A percentile compares a stretch with the other conserved stretches of the same genome.
Conservation (phyloP, 2,113 vertebrate genomes). For the Smithornis capensis region DNA sequence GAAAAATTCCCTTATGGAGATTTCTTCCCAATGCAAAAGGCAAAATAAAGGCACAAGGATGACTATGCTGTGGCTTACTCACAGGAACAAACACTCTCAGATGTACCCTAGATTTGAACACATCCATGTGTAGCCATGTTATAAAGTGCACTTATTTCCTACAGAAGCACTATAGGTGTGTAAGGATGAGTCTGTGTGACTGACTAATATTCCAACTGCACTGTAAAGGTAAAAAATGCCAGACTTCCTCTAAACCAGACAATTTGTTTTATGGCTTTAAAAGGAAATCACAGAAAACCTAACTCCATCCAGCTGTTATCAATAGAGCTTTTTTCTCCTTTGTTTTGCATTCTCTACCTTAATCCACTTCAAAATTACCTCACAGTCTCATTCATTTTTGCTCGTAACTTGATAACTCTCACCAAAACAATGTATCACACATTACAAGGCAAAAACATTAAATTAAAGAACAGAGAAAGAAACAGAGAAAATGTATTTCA, state of each 20-base stretch:
- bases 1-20: neutral
- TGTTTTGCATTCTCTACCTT: slow-evolving; percentile 54
- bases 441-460: neutral
- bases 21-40: neutral
- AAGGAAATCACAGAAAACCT: slow-evolving; percentile 30
- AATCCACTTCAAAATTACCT: slow-evolving; percentile 49
- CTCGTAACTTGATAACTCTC: slow-evolving; percentile 19
- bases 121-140: neutral
- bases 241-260: neutral
- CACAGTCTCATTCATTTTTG: slow-evolving; percentile 29
- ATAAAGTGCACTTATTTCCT: neutral
- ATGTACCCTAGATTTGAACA: neutral
- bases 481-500: neutral
- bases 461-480: slow-evolving; percentile 1
- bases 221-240: neutral
- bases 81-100: neutral
- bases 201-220: neutral
- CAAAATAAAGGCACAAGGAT: neutral
- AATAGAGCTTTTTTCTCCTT: neutral
- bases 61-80: neutral
- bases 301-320: slow-evolving; percentile 52
- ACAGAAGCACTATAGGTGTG: neutral
- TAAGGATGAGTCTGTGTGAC: neutral
- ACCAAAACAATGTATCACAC: neutral
- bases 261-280: slow-evolving; percentile 29